Conservation (phyloP, 2,888 invertebrate species). For the Luffia ferchaultella region DNA sequence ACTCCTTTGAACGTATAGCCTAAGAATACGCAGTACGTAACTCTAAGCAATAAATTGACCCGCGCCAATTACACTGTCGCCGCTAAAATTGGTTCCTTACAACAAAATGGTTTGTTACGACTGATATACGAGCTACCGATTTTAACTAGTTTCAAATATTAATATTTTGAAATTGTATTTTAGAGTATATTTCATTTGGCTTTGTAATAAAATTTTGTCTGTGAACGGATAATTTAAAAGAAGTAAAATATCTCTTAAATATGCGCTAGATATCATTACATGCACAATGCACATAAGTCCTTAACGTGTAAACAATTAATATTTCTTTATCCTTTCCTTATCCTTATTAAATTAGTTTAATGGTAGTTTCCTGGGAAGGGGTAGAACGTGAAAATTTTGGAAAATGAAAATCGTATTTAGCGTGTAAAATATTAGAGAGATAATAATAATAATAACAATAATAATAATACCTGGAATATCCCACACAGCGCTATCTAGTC, state of each 20-base stretch:
- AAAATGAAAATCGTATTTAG: no score
- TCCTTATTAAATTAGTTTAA: no score
- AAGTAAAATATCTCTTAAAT: no score
- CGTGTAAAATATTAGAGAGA: no score
- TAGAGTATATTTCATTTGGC: neutral
- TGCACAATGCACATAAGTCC: neutral
- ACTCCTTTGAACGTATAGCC: neutral
- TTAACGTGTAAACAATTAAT: neutral
- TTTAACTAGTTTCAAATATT: neutral
- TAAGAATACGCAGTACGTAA: neutral
- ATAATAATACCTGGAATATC: no score
- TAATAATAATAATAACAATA: no score
- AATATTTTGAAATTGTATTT: neutral
- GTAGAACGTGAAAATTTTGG: no score
- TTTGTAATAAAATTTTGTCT: no score
- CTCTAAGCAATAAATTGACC: neutral
- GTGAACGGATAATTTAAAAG: no score
- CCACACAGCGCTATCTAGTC: no score
- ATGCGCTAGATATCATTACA: neutral
- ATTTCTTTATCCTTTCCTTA: neutral
- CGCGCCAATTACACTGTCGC: conserved; percentile 1
- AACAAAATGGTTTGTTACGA: neutral
- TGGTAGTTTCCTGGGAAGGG: no score
- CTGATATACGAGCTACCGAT: neutral
- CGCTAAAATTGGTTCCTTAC: neutral